Evolutionary conservation across 2,797 vertebrate species (phyloP).

Genomic region (Trachurus trachurus): DNA sequence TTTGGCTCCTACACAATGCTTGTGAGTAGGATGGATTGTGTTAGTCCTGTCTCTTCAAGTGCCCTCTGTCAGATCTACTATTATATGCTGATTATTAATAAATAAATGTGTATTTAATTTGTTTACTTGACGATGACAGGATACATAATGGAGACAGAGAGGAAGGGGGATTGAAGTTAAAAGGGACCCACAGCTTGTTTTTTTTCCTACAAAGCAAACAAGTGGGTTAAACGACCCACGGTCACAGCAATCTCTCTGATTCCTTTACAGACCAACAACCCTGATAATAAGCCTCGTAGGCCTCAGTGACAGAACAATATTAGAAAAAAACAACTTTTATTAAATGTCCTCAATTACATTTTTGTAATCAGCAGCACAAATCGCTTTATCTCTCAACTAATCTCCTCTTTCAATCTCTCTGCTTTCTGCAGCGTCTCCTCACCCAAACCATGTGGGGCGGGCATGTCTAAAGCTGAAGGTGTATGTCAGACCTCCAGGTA

Average conservation of each 20-base stretch:
- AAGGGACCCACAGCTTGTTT: background rate
- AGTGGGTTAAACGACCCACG: background rate
- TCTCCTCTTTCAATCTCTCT: slow-evolving; percentile 64
- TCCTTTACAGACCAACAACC: slow-evolving; percentile 6
- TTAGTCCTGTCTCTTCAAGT: background rate
- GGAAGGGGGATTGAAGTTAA: background rate
- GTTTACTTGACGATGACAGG: background rate
- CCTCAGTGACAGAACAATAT: slow-evolving; percentile 11
- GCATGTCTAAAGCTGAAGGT: slow-evolving; percentile 89
- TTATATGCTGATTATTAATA: background rate
- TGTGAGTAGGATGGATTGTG: background rate
- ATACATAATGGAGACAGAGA: background rate
- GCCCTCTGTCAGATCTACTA: background rate
- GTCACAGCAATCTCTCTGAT: background rate
- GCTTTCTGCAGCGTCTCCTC: slow-evolving; percentile 84
- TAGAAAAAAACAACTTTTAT: slow-evolving; percentile 34
- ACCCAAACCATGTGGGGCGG: slow-evolving; percentile 88
- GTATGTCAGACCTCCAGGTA: slow-evolving; percentile 89
- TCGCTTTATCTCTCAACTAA: slow-evolving; percentile 47
- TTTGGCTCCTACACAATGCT: background rate
- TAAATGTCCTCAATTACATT: slow-evolving; percentile 47
- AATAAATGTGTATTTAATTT: background rate
- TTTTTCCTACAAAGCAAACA: background rate
- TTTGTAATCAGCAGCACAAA: slow-evolving; percentile 50
- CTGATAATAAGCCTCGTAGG: slow-evolving; percentile 26